A percentile compares a stretch with the other conserved stretches of the same genome.
Conservation (phyloP, 1,140 invertebrate species). For the Oryctes rhinoceros region DNA sequence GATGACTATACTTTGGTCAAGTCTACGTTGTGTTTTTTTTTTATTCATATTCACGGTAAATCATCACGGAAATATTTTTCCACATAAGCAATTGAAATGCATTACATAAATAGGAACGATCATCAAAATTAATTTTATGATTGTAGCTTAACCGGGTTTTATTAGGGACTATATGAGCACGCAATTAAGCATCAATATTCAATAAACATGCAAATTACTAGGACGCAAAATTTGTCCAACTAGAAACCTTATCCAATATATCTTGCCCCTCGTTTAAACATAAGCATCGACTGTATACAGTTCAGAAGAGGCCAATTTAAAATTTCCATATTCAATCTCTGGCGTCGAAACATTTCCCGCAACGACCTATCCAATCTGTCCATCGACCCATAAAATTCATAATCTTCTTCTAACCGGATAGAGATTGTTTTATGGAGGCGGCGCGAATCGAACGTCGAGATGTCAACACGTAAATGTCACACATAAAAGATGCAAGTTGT, state of each 20-base stretch:
- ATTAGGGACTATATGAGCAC: too few relatives aligned
- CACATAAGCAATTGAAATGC: background rate
- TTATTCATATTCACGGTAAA: background rate
- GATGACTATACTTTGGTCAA: conserved; percentile 15
- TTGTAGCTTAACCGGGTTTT: too few relatives aligned
- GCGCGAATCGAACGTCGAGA: background rate
- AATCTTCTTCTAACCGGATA: background rate
- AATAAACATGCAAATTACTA: background rate
- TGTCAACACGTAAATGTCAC: conserved; percentile 23
- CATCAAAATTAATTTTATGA: too few relatives aligned
- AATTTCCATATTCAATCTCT: conserved; percentile 30
- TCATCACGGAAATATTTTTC: background rate
- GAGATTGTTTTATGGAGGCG: conserved; percentile 17
- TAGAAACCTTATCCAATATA: background rate
- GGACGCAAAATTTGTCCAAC: background rate
- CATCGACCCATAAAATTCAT: conserved; percentile 6
- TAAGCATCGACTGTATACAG: background rate
- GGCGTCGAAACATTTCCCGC: background rate
- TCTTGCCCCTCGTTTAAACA: background rate
- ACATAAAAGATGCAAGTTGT: background rate
- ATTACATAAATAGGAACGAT: too few relatives aligned
- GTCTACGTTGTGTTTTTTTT: background rate
- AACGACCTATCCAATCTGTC: background rate
- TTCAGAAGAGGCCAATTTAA: conserved; percentile 23
- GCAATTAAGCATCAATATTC: too few relatives aligned